These are phyloP conservation scores for Cheumatopsyche charites DNA, from an alignment of 1,140 invertebrate genomes.

Conservation along the genomic window DNA sequence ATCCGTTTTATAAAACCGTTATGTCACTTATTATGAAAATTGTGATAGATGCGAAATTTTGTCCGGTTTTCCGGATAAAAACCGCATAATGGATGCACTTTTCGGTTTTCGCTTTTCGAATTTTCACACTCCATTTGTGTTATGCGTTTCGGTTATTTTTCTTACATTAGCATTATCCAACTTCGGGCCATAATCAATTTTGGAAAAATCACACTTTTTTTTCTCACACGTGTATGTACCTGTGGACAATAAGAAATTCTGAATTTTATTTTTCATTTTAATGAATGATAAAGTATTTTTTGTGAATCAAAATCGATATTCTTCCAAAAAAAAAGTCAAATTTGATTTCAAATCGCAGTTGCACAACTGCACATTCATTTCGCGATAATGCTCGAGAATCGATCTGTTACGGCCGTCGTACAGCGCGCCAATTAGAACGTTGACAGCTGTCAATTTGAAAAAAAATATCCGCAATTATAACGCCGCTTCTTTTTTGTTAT, in stretches of 20 bases:
- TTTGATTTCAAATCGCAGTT: no score
- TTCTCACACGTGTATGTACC: no score
- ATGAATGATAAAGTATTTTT: background rate
- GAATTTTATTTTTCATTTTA: background rate
- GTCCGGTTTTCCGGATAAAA: background rate
- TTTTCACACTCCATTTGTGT: constrained; percentile 6
- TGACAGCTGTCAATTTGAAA: no score
- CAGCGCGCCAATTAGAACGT: no score
- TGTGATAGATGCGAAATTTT: no score
- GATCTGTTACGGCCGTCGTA: no score
- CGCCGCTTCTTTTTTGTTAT: no score
- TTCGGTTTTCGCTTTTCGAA: background rate
- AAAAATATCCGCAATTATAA: no score
- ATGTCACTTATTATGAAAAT: no score
- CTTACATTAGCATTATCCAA: background rate
- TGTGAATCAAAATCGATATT: background rate
- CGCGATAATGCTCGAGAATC: no score
- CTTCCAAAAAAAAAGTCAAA: background rate
- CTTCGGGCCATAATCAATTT: background rate
- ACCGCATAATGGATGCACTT: background rate
- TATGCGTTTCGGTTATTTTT: background rate
- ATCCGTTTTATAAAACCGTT: background rate
- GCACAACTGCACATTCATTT: no score
- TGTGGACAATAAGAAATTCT: background rate
- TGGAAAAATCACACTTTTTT: background rate